phyloP scores from a whole-genome alignment of 2,113 vertebrate genomes.

The Hypanus sabinus region DNA sequence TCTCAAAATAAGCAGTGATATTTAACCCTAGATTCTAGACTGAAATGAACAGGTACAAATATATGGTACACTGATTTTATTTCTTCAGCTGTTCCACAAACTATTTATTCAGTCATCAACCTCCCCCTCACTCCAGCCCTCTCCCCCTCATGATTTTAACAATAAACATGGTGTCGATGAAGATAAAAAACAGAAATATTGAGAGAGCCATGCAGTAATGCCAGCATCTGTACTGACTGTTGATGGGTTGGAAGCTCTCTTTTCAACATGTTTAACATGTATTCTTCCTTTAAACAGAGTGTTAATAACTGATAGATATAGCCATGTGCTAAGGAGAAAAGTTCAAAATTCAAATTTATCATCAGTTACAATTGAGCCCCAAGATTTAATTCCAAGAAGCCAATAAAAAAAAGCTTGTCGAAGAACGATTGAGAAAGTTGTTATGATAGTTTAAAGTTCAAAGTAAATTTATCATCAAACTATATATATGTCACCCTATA shows the following conservation, averaged over 20 bases:
- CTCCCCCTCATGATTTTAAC: neutral
- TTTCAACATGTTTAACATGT: neutral
- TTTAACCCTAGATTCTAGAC: conserved; percentile 13
- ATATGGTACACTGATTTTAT: neutral
- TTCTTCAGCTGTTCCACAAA: neutral
- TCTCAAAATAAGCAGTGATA: conserved; percentile 31
- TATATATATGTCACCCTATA: too few species aligned
- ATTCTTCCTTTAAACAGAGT: neutral
- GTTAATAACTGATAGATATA: neutral
- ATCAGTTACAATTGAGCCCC: too few species aligned
- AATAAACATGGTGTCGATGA: conserved; percentile 7
- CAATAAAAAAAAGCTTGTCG: too few species aligned
- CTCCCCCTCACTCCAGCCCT: too few species aligned
- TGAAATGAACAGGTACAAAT: conserved; percentile 28
- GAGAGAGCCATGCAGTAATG: neutral
- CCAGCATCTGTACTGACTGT: neutral
- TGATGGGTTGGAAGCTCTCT: neutral
- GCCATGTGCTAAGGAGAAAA: neutral
- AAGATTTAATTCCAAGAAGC: too few species aligned
- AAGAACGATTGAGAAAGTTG: too few species aligned
- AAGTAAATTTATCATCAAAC: too few species aligned
- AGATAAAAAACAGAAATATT: neutral
- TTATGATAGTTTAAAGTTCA: too few species aligned
- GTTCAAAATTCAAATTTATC: too few species aligned
- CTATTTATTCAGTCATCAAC: neutral